Percentiles rank a stretch among this genome's conserved stretches.
phyloP scores from a whole-genome alignment of 2,797 vertebrate genomes.

The Enteromius trimaculatus region DNA sequence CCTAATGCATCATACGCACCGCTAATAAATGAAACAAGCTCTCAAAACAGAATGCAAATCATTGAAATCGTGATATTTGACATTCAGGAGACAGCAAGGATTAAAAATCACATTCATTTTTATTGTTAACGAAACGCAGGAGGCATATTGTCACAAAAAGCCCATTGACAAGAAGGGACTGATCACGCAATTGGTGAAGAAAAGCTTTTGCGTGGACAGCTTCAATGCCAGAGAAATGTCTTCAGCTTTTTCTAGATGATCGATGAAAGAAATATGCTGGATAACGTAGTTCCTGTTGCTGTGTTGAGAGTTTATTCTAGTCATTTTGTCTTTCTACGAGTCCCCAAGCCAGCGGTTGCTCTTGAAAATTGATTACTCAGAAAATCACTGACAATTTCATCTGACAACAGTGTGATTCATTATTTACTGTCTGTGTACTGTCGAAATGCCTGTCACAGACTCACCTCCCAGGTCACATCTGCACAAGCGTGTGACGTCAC shows the following conservation, averaged over 20 bases:
- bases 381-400: constrained; percentile 1
- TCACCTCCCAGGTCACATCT: constrained; percentile 94
- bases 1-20: background rate
- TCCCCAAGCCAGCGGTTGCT: background rate
- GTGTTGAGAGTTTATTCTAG: constrained; percentile 1
- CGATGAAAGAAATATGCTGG: background rate
- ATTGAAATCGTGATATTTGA: background rate
- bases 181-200: background rate
- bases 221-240: background rate
- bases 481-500: constrained; percentile 84
- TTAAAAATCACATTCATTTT: constrained; percentile 3
- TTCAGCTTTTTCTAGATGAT: background rate
- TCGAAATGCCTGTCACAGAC: constrained; percentile 44
- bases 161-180: background rate
- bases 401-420: background rate
- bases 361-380: constrained; percentile 1
- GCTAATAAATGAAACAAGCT: background rate
- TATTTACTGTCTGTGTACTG: background rate
- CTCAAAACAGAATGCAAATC: constrained; percentile 6
- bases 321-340: background rate
- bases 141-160: background rate
- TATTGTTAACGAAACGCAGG: background rate
- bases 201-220: background rate
- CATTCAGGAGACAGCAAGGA: background rate
- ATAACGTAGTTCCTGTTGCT: background rate